Conservation (phyloP, 2,888 invertebrate species). For the Aproaerema taeniolella region DNA sequence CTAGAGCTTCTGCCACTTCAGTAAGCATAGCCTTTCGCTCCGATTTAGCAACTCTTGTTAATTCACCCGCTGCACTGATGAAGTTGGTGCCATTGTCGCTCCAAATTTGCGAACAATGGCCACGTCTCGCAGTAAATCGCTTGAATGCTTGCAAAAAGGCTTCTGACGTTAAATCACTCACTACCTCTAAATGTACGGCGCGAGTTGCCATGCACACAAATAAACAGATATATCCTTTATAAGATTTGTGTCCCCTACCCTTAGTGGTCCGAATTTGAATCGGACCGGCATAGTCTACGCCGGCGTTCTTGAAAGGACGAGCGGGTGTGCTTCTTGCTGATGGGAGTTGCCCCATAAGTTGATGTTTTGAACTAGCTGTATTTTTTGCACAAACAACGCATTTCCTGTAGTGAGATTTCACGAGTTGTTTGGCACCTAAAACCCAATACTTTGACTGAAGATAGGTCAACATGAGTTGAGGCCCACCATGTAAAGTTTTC, state of each 20-base stretch:
- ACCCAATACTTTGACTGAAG: background rate
- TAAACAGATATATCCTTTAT: background rate
- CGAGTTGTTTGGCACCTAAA: background rate
- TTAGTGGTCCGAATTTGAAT: background rate
- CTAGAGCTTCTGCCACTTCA: no score
- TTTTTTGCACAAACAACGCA: background rate
- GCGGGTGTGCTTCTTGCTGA: background rate
- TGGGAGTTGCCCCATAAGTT: background rate
- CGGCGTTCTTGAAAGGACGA: background rate
- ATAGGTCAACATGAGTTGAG: conserved; percentile 20
- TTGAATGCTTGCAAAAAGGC: background rate
- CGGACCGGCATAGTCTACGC: background rate
- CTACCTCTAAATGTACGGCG: background rate
- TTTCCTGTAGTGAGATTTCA: background rate
- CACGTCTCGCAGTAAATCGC: background rate
- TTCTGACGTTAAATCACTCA: conserved; percentile 2
- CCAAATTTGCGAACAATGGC: background rate
- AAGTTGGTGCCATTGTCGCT: background rate
- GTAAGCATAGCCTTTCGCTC: no score
- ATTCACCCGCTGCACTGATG: no score
- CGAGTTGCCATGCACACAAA: background rate
- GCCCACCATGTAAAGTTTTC: conserved; percentile 22
- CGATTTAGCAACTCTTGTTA: no score
- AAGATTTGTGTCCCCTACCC: background rate
- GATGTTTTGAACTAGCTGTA: background rate